phyloP scores from a whole-genome alignment of 2,113 vertebrate species.

The Centropristis striata region DNA sequence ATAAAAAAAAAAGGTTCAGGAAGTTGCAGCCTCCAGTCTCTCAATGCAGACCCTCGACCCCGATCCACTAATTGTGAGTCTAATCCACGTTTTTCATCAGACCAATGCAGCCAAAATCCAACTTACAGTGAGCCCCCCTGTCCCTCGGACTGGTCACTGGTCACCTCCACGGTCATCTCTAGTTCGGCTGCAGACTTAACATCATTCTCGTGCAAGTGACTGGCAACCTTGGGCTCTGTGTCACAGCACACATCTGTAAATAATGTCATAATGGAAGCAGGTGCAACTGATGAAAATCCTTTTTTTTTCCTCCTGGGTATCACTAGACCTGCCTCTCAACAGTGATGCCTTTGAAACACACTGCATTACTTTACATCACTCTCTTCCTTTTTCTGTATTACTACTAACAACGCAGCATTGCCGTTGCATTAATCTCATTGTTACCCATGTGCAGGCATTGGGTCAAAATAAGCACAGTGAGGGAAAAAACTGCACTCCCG shows the following conservation, averaged over 20 bases:
- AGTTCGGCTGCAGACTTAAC: conserved; percentile 51
- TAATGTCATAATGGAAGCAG: conserved; percentile 57
- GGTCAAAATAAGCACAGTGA: conserved; percentile 49
- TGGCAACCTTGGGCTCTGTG: conserved; percentile 59
- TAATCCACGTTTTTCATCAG: conserved; percentile 64
- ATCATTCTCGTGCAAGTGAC: conserved; percentile 44
- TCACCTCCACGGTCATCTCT: conserved; percentile 60
- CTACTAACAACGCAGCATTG: conserved; percentile 16
- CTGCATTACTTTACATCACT: conserved; percentile 49
- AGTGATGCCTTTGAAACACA: conserved; percentile 45
- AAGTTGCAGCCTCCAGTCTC: conserved; percentile 2
- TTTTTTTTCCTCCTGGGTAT: conserved; percentile 22
- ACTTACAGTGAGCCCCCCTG: conserved; percentile 46
- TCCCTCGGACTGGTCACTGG: conserved; percentile 55
- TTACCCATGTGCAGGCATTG: conserved; percentile 29
- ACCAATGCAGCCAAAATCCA: conserved; percentile 72
- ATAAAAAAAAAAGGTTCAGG: conserved; percentile 1
- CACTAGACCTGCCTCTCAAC: conserved; percentile 48
- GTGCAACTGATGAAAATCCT: conserved; percentile 56
- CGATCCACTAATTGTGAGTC: conserved; percentile 29
- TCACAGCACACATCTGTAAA: conserved; percentile 63
- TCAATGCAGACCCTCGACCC: background rate
- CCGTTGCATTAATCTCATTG: conserved; percentile 27
- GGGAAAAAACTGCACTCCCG: conserved; percentile 27
- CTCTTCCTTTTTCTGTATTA: conserved; percentile 21